Evolutionary conservation across 30 jellyfish, hydroid and myxozoan genomes (phyloP), one percentile per base, ranked within the genome.

Genomic region (Hydra vulgaris): DNA sequence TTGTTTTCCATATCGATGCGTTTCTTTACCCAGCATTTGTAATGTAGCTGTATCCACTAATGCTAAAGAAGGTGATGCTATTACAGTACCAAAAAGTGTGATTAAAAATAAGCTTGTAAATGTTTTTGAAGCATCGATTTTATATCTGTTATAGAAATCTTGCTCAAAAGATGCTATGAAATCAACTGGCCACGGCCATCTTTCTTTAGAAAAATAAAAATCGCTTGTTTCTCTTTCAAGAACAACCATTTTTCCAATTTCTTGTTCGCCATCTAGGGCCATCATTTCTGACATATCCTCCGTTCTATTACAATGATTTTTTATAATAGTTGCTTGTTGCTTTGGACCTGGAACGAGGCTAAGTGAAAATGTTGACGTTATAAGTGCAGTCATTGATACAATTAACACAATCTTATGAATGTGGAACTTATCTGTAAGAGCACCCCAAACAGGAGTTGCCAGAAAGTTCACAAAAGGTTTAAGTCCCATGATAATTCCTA

Each of bases 111-210:
- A 81, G 77, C 95, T 82, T 24, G 96, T 88, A 81, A 94, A 94
- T 16, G 99, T 94, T 53, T 78, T 66, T 56, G 97, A 74, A 19
- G 99, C 96, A 61, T 94, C 99, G 80, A 94, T 88, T 81, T 88
- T 85, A 90, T 92, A 92, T 76, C 87, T 86, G 20, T 75, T 87
- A 0, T 84, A 82, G 25, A 86, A 85, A 61, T 92, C 98, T 75
- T 86, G 94, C 53, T 82, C 94, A 15, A 82, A 83, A 22, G 84
- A 77, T 24, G 94, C 82, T 23, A 90, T 74, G 85, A 88, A 87
- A 88, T 94, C 99, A 79, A 94, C 76, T 23, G 97, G 95, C 99
- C 99, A 94, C 4, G 99, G 97, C 95, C 95, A 88, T 21, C 96
- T 87, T 70, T 69, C 56, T 83, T 92, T 92, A 21, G 98, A 92